These are phyloP conservation scores for Eupithecia centaureata DNA, from an alignment of 2,888 invertebrate genomes.

Conservation along the genomic window DNA sequence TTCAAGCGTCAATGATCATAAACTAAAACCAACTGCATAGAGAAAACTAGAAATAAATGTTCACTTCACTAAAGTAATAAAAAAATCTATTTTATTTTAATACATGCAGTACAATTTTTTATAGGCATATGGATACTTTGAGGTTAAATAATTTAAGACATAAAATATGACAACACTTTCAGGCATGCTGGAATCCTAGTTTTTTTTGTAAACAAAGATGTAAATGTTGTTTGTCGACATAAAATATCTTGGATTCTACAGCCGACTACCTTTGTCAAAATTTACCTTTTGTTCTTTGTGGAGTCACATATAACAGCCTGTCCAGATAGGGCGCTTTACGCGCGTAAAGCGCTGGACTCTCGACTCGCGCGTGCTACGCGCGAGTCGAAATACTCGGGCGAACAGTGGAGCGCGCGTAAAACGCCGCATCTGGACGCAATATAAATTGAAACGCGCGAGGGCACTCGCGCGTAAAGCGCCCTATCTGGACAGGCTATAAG, in stretches of 20 bases:
- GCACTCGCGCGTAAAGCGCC: too few species aligned
- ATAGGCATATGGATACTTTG: not conserved
- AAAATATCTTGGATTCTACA: not conserved
- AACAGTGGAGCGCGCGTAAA: too few species aligned
- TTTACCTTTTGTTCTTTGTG: not conserved
- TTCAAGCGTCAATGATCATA: not conserved
- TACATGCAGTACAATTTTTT: not conserved
- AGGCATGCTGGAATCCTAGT: too few species aligned
- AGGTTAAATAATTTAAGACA: not conserved
- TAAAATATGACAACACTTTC: too few species aligned
- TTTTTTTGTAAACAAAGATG: not conserved
- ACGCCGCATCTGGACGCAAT: too few species aligned
- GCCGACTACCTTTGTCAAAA: not conserved
- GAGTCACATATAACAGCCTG: not conserved
- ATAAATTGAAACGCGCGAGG: too few species aligned
- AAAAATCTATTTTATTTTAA: not conserved
- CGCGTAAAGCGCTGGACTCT: too few species aligned
- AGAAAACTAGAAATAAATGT: not conserved
- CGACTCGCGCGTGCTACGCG: too few species aligned
- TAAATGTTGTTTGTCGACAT: too few species aligned
- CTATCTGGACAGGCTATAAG: too few species aligned
- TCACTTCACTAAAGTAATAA: not conserved
- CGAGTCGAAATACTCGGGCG: too few species aligned
- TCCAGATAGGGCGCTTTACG: too few species aligned
- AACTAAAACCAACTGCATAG: not conserved